Evolutionary conservation across 2,113 vertebrate species (phyloP).

Genomic region (Pteropus alecto): DNA sequence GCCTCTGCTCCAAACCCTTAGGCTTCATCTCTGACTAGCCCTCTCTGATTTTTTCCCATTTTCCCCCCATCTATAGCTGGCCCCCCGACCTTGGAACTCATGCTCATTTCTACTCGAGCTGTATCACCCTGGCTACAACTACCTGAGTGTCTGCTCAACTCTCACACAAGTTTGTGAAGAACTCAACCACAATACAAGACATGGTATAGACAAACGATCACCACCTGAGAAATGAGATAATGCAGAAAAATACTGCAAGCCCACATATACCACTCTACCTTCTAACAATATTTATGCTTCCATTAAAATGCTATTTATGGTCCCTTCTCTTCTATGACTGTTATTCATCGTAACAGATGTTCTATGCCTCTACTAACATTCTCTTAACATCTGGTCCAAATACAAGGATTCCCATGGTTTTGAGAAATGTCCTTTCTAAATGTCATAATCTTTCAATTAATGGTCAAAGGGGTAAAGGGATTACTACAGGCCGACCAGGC

Average conservation of each 20-base stretch:
- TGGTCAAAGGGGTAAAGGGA: conserved; percentile 60
- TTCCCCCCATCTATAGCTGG: background rate
- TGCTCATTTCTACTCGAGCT: background rate
- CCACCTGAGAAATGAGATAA: background rate
- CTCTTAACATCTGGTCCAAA: conserved; percentile 66
- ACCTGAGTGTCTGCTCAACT: background rate
- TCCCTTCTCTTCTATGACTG: background rate
- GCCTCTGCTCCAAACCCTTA: background rate
- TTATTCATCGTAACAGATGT: conserved; percentile 44
- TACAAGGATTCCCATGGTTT: conserved; percentile 60
- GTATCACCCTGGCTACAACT: background rate
- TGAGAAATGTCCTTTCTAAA: conserved; percentile 67
- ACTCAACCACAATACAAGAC: background rate
- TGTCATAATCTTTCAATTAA: conserved; percentile 71
- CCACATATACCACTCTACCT: background rate
- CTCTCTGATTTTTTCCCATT: background rate
- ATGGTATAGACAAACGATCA: background rate
- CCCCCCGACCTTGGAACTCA: background rate
- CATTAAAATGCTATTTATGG: background rate
- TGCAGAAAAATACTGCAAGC: background rate
- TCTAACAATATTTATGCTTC: background rate
- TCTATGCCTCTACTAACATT: conserved; percentile 46
- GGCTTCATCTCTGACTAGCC: background rate
- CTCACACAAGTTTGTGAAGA: background rate
- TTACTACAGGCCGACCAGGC: conserved; percentile 23